Evolutionary conservation across 2,113 vertebrate species (phyloP).

Genomic region (Callipepla squamata): DNA sequence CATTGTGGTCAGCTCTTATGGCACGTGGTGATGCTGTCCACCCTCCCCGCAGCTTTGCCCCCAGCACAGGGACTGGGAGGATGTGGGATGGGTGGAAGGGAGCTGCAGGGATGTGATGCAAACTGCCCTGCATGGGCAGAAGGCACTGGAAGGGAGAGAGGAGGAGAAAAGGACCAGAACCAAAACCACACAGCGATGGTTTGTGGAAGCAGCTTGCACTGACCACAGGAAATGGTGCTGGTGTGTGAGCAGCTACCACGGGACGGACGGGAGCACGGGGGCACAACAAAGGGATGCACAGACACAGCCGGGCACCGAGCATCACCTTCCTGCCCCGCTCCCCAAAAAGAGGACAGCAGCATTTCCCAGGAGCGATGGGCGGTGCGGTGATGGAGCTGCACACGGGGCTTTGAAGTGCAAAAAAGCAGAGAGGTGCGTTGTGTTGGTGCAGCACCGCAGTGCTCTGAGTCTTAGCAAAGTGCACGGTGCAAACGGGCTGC

Average conservation of each 20-base stretch:
- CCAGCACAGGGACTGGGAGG: fast-evolving
- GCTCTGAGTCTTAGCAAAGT: neutral
- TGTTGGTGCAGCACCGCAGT: neutral
- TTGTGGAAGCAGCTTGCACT: neutral
- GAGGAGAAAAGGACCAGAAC: neutral
- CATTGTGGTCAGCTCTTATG: neutral
- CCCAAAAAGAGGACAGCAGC: fast-evolving
- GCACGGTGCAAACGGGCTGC: neutral
- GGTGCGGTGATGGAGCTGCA: neutral
- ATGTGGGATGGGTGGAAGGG: neutral
- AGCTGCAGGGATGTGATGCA: fast-evolving
- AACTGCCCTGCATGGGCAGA: neutral
- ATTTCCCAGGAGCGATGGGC: neutral
- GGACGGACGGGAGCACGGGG: neutral
- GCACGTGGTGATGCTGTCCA: neutral
- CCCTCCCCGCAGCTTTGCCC: fast-evolving
- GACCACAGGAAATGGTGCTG: neutral
- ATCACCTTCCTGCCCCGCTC: neutral
- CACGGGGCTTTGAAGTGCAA: conserved; percentile 64
- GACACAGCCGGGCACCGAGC: fast-evolving
- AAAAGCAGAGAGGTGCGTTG: neutral
- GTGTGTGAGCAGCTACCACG: neutral
- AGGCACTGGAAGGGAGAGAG: neutral
- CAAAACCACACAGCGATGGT: neutral
- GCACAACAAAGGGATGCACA: neutral